Percentiles rank a stretch among this genome's conserved stretches.
phyloP scores from a whole-genome alignment of 2,888 invertebrate species.

The Coleophora flavipennella region DNA sequence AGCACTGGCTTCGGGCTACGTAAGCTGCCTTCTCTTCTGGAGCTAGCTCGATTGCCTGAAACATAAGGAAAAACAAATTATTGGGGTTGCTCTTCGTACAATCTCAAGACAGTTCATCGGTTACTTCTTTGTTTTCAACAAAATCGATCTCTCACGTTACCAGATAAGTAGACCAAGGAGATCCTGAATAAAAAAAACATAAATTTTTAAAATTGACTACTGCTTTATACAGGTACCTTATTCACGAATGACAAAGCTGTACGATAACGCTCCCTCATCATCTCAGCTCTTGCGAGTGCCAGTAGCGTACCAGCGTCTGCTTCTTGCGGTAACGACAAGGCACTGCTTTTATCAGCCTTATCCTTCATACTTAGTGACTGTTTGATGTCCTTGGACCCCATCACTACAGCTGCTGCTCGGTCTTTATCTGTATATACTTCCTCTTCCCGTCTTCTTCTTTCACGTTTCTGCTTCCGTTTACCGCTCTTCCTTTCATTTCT shows the following conservation, averaged over 20 bases:
- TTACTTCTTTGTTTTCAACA: no score
- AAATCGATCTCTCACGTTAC: no score
- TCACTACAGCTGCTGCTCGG: conserved; percentile 89
- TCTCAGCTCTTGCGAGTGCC: conserved; percentile 82
- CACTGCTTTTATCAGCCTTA: conserved; percentile 81
- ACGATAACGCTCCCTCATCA: conserved; percentile 80
- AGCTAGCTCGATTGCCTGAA: conserved; percentile 89
- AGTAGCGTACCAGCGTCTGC: conserved; percentile 84
- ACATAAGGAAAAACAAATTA: conserved; percentile 16
- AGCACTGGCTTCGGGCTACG: conserved; percentile 91
- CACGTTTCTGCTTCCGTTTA: conserved; percentile 48
- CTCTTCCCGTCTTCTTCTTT: conserved; percentile 66
- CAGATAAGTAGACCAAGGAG: no score
- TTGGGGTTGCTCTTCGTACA: no score
- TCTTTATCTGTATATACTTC: conserved; percentile 93
- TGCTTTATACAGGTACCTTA: no score
- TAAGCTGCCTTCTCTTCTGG: conserved; percentile 88
- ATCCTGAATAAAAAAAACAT: no score
- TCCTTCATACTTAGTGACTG: conserved; percentile 85
- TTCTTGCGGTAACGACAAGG: conserved; percentile 82
- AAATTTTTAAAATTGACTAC: no score
- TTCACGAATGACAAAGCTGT: conserved; percentile 83
- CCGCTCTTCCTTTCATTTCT: conserved; percentile 35
- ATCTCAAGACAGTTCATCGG: no score
- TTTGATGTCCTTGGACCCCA: conserved; percentile 91